Percentiles rank a stretch among this genome's conserved stretches.
Conservation (phyloP, 2,888 invertebrate genomes). For the Euproctis similis region DNA sequence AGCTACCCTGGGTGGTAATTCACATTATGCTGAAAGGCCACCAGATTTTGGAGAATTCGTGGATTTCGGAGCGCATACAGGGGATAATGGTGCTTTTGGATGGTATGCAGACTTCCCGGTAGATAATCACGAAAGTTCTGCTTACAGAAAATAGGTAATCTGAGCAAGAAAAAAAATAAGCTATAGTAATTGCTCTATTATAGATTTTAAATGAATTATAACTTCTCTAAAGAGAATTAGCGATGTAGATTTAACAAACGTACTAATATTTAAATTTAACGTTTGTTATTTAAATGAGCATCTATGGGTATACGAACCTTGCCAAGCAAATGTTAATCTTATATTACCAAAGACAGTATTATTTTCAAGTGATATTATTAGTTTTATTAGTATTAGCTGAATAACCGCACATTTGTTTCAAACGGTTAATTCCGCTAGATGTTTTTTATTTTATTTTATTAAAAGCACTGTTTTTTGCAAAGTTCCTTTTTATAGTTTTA, state of each 20-base stretch:
- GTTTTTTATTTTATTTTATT: slow-evolving; percentile 15
- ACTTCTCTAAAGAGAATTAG: not conserved
- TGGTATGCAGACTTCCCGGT: slow-evolving; percentile 88
- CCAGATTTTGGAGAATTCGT: slow-evolving; percentile 79
- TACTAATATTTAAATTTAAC: too few relatives aligned
- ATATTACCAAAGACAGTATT: slow-evolving; percentile 73
- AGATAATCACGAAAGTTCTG: slow-evolving; percentile 58
- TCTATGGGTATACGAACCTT: slow-evolving; percentile 24
- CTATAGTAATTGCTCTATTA: not conserved
- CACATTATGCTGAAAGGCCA: slow-evolving; percentile 50
- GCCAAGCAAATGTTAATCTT: slow-evolving; percentile 36
- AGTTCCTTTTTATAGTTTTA: slow-evolving; percentile 39
- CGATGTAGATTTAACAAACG: too few relatives aligned
- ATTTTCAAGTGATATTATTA: slow-evolving; percentile 45
- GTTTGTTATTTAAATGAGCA: too few relatives aligned
- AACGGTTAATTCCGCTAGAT: slow-evolving; percentile 59
- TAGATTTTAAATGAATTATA: not conserved
- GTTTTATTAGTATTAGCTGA: slow-evolving; percentile 37
- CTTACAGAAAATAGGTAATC: slow-evolving; percentile 41
- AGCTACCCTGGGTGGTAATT: slow-evolving; percentile 28
- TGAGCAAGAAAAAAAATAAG: slow-evolving; percentile 2
- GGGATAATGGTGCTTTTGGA: slow-evolving; percentile 84
- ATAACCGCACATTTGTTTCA: slow-evolving; percentile 74
- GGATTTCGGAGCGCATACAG: slow-evolving; percentile 86
- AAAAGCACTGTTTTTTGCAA: slow-evolving; percentile 36